Conservation (phyloP, 1,140 invertebrate genomes). For the Microplitis demolitor region DNA sequence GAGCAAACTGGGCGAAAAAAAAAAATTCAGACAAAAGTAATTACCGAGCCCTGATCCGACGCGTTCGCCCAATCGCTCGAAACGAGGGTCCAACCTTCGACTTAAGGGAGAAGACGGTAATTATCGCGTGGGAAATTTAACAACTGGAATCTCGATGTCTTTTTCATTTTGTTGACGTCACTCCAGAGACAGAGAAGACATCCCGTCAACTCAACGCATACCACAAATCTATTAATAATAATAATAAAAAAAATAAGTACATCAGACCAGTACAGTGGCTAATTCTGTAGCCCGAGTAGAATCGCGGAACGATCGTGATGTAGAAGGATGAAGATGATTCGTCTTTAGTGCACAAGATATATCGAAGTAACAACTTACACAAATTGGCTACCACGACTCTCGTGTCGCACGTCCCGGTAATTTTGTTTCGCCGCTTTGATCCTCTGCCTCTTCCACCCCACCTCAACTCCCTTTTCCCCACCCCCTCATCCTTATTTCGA, state of each 20-base stretch:
- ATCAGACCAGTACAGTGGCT: no score
- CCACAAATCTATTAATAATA: no score
- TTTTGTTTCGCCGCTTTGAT: constrained; percentile 25
- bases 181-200: no score
- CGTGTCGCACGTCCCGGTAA: constrained; percentile 31
- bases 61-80: background rate
- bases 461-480: background rate
- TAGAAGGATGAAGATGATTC: background rate
- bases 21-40: constrained; percentile 16
- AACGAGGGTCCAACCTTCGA: constrained; percentile 19
- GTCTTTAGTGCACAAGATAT: background rate
- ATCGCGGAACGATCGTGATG: no score
- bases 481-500: no score
- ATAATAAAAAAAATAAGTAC: no score
- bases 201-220: no score
- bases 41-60: constrained; percentile 14
- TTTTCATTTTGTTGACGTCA: background rate
- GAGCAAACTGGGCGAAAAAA: background rate
- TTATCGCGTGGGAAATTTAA: constrained; percentile 42
- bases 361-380: constrained; percentile 23
- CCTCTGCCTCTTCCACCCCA: background rate
- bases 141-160: constrained; percentile 20
- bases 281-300: no score
- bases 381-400: constrained; percentile 38
- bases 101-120: constrained; percentile 32